Conservation (phyloP, 2,113 vertebrate genomes). For the Ophthalmolycus amberensis region DNA sequence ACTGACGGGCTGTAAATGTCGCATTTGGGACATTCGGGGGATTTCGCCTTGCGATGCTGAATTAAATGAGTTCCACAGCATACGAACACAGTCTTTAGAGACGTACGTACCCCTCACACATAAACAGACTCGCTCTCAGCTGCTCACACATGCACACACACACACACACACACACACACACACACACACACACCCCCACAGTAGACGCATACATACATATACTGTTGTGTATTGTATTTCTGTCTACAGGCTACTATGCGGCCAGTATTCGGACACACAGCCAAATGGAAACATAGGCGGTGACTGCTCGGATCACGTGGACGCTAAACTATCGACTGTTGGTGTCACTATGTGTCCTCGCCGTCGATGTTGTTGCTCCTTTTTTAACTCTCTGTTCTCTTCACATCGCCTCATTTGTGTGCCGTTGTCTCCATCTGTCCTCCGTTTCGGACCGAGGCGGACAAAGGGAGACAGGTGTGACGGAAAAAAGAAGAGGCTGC, state of each 20-base stretch:
- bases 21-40: conserved; percentile 44
- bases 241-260: not conserved
- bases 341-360: conserved; percentile 2
- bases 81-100: not conserved
- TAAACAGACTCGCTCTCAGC: not conserved
- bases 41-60: conserved; percentile 25
- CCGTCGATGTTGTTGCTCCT: not conserved
- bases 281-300: conserved; percentile 36
- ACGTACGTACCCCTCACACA: not conserved
- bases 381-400: not conserved
- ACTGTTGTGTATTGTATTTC: conserved; percentile 11
- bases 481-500: conserved; percentile 16
- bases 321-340: conserved; percentile 27
- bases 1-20: conserved; percentile 46
- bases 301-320: conserved; percentile 32
- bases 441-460: conserved; percentile 4
- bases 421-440: not conserved
- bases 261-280: conserved; percentile 15
- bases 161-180: not conserved
- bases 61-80: conserved; percentile 19
- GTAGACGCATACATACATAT: not conserved
- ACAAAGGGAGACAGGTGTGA: conserved; percentile 46
- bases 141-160: not conserved
- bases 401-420: conserved; percentile 18
- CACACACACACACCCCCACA: not conserved